Evolutionary conservation across 2,888 invertebrate genomes (phyloP), one percentile per base, ranked within the genome.

Genomic region (Pecten maximus): DNA sequence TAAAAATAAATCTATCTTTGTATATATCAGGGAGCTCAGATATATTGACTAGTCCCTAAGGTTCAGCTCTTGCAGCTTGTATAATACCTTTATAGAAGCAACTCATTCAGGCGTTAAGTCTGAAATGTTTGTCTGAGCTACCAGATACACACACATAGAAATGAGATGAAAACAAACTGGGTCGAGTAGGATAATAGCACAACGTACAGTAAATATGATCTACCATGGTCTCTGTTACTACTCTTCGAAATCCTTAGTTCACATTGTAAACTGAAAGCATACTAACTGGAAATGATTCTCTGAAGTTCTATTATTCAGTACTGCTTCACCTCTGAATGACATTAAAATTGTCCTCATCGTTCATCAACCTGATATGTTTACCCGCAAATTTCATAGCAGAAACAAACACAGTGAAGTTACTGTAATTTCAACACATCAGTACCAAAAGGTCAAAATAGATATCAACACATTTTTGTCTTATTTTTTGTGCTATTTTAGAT

Each of bases 111-210:
- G 35, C 28, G 35, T 74, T 28, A 74, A 74, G 74, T 8, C 74
- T 28, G 28, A 28, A 28, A 74, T 74, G 74, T 74, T 74, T 74
- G 74, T 8, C 23, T 35, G 15, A 74, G 74, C 8, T 44, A n/a
- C n/a, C n/a, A n/a, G n/a, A n/a, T n/a, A 44, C 12, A 44, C 28
- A 74, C 2, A 74, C 74, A 74, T 6, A 74, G 35, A n/a, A 60
- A 60, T 60, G 60, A 74, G 35, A 74, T 74, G 74, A 74, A 74
- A 74, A 74, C 74, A 60, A 15, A 60, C 60, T 74, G 8, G 74
- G 35, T 28, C 35, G 28, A 35, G 74, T 74, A 28, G 15, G 35
- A 35, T 0, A 35, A 74, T 28, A 28, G 6, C 74, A 74, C 74
- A 74, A 74, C 35, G 74, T 8, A 10, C 74, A 74, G 23, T 28